Evolutionary conservation across 2,888 invertebrate genomes (phyloP), one percentile per base, ranked within the genome.

Genomic region (Drosophila prostipennis): DNA sequence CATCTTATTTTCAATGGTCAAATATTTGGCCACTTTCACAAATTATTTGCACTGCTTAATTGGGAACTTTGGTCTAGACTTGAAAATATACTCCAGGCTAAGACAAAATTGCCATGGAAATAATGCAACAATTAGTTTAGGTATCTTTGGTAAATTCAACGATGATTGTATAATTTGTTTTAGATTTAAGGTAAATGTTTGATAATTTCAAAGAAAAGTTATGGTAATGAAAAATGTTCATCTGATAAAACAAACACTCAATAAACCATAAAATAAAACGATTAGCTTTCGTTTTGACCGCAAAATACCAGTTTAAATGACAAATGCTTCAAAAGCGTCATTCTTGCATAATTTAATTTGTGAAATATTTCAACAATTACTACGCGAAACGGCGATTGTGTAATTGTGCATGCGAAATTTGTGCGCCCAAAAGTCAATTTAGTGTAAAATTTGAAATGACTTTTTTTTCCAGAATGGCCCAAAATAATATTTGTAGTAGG

Each of bases 361-460:
- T 73, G 73, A 70, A 46, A 57, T 56, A 65, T 71, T 71, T 56
- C 29, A 56, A 60, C 76, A 72, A 67, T 67, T 67, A 67, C 68
- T 13, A 34, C 23, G 67, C 37, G 14, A 67, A 42, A 52, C 63
- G 70, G 48, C 76, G 71, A 74, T 72, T 73, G 89, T 84, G 89
- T 83, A 83, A 83, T 83, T 89, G 87, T 84, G 89, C 87, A 84
- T 83, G 76, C 79, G 59, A 80, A 75, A 79, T 84, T 77, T 76
- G 54, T 56, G 52, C 76, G 61, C 69, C 56, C 72, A 71, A 67
- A 77, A 82, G 80, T 86, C 87, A 83, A 83, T 83, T 83, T 88
- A 86, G 80, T 83, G 82, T 83, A 78, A 83, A 83, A 83, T 88
- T 83, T 83, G 72, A 75, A 75, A 68, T 23, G 55, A 49, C 60